Evolutionary conservation across 2,888 invertebrate species (phyloP).

Genomic region (Spodoptera picta): DNA sequence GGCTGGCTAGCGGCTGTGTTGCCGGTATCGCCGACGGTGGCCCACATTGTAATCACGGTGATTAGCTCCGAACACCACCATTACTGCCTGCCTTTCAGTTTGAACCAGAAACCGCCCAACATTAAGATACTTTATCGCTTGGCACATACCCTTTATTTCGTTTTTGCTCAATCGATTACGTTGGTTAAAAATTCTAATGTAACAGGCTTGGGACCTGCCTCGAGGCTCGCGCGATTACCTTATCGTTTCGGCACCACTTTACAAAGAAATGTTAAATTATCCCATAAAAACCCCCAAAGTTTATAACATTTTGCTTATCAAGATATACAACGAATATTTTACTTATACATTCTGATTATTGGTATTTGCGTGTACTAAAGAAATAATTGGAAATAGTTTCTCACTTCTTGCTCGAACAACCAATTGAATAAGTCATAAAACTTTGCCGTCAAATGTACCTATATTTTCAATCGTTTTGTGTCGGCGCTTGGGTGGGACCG

Average conservation of each 20-base stretch:
- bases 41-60: slow-evolving; percentile 65
- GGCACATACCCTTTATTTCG: slow-evolving; percentile 32
- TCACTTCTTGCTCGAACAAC: slow-evolving; percentile 53
- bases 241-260: slow-evolving; percentile 35
- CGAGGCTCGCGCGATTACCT: slow-evolving; percentile 39
- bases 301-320: slow-evolving; percentile 22
- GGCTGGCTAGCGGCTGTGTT: slow-evolving; percentile 42
- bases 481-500: slow-evolving; percentile 57
- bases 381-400: slow-evolving; percentile 46
- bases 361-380: slow-evolving; percentile 35
- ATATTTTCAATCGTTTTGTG: slow-evolving; percentile 60
- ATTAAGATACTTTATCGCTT: slow-evolving; percentile 52
- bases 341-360: slow-evolving; percentile 26
- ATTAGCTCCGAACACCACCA: slow-evolving; percentile 59
- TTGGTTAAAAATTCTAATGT: slow-evolving; percentile 53
- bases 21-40: slow-evolving; percentile 55
- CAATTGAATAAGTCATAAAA: slow-evolving; percentile 67
- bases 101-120: slow-evolving; percentile 46
- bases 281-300: slow-evolving; percentile 30
- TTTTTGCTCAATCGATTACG: slow-evolving; percentile 49
- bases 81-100: slow-evolving; percentile 42
- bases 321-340: slow-evolving; percentile 10
- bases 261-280: slow-evolving; percentile 42
- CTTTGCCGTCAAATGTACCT: slow-evolving; percentile 58
- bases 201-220: slow-evolving; percentile 36